Evolutionary conservation across 2,113 vertebrate species (phyloP), one percentile per base, ranked within the genome.

Genomic region (Ceyx cyanopectus): DNA sequence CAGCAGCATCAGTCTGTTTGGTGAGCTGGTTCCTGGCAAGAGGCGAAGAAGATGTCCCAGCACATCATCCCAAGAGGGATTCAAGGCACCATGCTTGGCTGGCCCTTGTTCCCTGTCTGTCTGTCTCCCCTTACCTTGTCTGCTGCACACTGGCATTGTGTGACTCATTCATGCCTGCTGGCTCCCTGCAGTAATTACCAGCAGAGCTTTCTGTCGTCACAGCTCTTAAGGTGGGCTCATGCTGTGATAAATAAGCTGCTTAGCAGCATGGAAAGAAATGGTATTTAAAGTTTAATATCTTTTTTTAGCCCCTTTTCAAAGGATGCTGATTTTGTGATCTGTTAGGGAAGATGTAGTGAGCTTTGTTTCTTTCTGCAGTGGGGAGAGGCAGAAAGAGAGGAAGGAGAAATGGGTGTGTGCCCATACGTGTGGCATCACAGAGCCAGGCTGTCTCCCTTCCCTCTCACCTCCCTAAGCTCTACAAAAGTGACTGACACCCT

Each of bases 191-290:
- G 95, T 96, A 96, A 97, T 97, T 97, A 95, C 80, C 92, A 97
- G 92, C 41, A 32, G 92, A 92, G 94, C 26, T 90, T 91, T 95
- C 94, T 97, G 92, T 97, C 82, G 53, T 97, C 93, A 87, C 68
- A 68, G 93, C 94, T 97, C 95, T 97, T 97, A 97, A 97, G 97
- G 96, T 96, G 95, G 86, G 92, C 86, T 93, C 97, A 97, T 19
- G 89, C 97, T 97, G 97, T 75, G 97, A 94, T 96, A 97, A 97
- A 97, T 97, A 97, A 98, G 95, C 97, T 95, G 96, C 97, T 97
- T 97, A 97, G 90, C 96, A 97, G 97, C 95, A 91, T 90, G 95
- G 96, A 95, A 94, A 97, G 85, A 95, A 97, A 96, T 90, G 85
- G 95, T 93, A 96, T 97, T 97, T 97, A 94, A 95, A 97, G 91